Base-by-base conservation (phyloP, 92 coral and sea anemone species). In the Virgularia gustaviana region DNA sequence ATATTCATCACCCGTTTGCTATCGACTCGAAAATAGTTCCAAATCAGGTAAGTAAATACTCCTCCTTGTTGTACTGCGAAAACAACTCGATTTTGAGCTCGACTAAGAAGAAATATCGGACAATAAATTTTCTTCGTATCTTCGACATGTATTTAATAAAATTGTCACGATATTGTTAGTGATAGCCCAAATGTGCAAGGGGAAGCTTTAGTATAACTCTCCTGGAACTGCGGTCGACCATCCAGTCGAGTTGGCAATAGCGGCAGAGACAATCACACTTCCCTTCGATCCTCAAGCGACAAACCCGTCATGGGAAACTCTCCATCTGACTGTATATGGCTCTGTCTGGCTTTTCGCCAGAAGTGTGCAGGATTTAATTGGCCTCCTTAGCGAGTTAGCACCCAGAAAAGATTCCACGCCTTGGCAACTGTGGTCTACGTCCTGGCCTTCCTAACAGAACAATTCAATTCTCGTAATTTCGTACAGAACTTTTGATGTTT, bases 251-350 rank as follows among this genome's bases (percentile, higher is more conserved):
- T 68, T 79, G 34, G 78, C 79, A 15, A 29, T 39, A 72, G 33
- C 61, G 44, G 55, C 53, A 33, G 24, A 34, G 49, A 77, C 75
- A 30, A 36, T 83, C 80, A 78, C 24, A 25, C 80, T 83, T 13
- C 83, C 83, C 24, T 78, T 78, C 76, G 67, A 73, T 15, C 83
- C 63, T n/a, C 30, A 70, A 71, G 83, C 36, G 39, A 24, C 28
- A 29, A 79, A 83, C 28, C 83, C 87, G 54, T 37, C 55, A 57
- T 76, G 85, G 85, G 36, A 49, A 51, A 59, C 85, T 18, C 85
- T 80, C 9, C 79, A 62, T n/a, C 71, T 71, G 61, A 42, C 78
- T 30, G 65, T 34, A 55, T 71, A 78, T 45, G 44, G 47, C 53
- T 53, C 28, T 67, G 63, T 33, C 72, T 23, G 79, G 85, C 74